Percentiles rank a stretch among this genome's conserved stretches.
Conservation (phyloP, 2,888 invertebrate genomes). For the Aporophyla lueneburgensis region DNA sequence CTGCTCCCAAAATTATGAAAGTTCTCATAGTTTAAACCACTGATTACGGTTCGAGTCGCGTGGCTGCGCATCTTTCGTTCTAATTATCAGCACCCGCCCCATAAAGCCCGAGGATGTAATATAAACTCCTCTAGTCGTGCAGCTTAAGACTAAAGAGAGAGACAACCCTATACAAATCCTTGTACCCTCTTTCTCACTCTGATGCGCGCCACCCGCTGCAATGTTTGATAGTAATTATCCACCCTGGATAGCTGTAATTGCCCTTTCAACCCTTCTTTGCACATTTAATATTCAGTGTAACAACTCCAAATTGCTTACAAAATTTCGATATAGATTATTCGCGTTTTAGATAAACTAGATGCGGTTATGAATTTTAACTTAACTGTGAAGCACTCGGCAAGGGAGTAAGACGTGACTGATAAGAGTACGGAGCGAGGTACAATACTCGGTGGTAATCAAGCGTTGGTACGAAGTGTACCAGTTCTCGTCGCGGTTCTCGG, state of each 20-base stretch:
- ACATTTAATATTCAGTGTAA: slow-evolving; percentile 77
- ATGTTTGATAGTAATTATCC: slow-evolving; percentile 76
- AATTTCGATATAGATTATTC: slow-evolving; percentile 70
- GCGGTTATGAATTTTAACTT: slow-evolving; percentile 65
- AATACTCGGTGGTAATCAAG: slow-evolving; percentile 73
- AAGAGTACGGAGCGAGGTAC: slow-evolving; percentile 68
- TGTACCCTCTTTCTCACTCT: slow-evolving; percentile 62
- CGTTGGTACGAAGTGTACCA: slow-evolving; percentile 78
- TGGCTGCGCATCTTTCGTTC: slow-evolving; percentile 88
- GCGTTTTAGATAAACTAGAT: slow-evolving; percentile 55
- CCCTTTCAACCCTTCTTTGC: slow-evolving; percentile 79
- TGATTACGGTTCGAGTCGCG: slow-evolving; percentile 82
- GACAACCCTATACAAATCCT: slow-evolving; percentile 66
- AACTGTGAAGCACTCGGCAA: slow-evolving; percentile 56
- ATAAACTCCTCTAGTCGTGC: slow-evolving; percentile 78
- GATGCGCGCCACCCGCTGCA: slow-evolving; percentile 66
- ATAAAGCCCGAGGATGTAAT: slow-evolving; percentile 79
- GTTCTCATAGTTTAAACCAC: slow-evolving; percentile 73
- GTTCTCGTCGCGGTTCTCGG: slow-evolving; percentile 75
- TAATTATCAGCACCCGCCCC: slow-evolving; percentile 86
- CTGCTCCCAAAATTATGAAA: slow-evolving; percentile 58
- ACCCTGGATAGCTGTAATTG: slow-evolving; percentile 75
- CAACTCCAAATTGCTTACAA: slow-evolving; percentile 74
- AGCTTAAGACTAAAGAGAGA: slow-evolving; percentile 72
- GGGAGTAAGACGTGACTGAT: slow-evolving; percentile 69